Conservation (phyloP, 2,797 vertebrate species). For the Pangasius macronema region DNA sequence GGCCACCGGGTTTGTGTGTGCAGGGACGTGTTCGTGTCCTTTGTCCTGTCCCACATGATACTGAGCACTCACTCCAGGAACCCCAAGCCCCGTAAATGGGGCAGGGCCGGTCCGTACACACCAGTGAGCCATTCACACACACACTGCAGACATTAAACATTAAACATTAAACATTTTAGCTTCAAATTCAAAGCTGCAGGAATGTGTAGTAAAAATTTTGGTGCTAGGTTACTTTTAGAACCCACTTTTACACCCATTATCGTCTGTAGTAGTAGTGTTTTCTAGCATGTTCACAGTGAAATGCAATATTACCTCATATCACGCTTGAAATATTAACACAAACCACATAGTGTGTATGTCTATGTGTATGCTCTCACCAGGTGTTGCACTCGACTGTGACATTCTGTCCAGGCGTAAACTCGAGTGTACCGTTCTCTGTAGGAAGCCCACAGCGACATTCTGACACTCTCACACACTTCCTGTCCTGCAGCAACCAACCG, state of each 20-base stretch:
- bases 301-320: not conserved
- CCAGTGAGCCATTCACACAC: constrained; percentile 80
- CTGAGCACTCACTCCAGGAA: constrained; percentile 79
- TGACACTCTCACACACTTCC: constrained; percentile 73
- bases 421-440: constrained; percentile 71
- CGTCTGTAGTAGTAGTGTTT: not conserved
- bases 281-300: not conserved
- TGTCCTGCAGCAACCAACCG: constrained; percentile 81
- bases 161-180: not conserved
- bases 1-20: constrained; percentile 54
- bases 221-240: not conserved
- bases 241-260: not conserved
- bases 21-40: constrained; percentile 73
- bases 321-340: not conserved
- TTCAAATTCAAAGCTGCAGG: not conserved
- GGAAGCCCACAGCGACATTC: constrained; percentile 84
- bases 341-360: not conserved
- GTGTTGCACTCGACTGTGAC: constrained; percentile 77
- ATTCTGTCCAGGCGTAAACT: constrained; percentile 69
- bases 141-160: constrained; percentile 67
- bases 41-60: constrained; percentile 77
- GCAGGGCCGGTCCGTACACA: constrained; percentile 73
- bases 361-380: constrained; percentile 74
- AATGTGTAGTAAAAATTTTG: not conserved
- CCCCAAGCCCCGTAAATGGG: constrained; percentile 78